A percentile compares a stretch with the other conserved stretches of the same genome.
phyloP scores from a whole-genome alignment of 2,888 invertebrate species.

The Caenorhabditis sulstoni region DNA sequence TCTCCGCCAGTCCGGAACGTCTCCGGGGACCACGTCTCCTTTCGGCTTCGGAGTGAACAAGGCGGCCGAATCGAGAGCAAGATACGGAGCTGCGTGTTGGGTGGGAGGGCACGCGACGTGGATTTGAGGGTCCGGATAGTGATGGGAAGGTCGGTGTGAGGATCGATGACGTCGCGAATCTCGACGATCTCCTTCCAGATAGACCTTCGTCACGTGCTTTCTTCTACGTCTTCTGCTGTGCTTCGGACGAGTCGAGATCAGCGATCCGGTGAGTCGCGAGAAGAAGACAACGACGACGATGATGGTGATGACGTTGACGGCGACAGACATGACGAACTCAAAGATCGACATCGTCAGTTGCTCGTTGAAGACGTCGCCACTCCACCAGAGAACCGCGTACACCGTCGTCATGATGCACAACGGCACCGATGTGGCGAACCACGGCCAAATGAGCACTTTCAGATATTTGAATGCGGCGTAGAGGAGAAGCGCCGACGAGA shows the following conservation, averaged over 20 bases:
- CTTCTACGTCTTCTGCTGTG: conserved; percentile 32
- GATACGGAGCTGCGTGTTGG: conserved; percentile 30
- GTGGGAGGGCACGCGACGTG: conserved; percentile 17
- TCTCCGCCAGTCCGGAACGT: conserved; percentile 67
- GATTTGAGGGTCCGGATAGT: conserved; percentile 5
- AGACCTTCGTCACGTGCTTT: conserved; percentile 43
- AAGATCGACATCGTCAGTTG: conserved; percentile 78
- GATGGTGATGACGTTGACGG: conserved; percentile 71
- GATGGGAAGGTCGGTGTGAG: background rate
- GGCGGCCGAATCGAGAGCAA: conserved; percentile 30
- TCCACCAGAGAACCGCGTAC: conserved; percentile 79
- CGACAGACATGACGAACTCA: conserved; percentile 78
- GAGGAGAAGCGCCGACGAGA: conserved; percentile 70
- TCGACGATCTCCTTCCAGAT: conserved; percentile 17
- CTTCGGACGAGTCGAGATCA: conserved; percentile 71
- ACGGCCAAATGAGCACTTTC: conserved; percentile 73
- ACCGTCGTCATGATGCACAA: conserved; percentile 75
- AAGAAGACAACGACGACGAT: conserved; percentile 76
- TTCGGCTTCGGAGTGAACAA: conserved; percentile 52
- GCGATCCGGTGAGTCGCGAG: conserved; percentile 72
- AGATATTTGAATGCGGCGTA: conserved; percentile 74
- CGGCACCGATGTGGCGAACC: conserved; percentile 73
- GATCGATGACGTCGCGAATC: conserved; percentile 4
- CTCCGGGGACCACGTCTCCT: conserved; percentile 45
- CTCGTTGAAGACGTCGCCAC: conserved; percentile 79